phyloP scores from a whole-genome alignment of 2,888 invertebrate genomes.

The Candidula unifasciata region DNA sequence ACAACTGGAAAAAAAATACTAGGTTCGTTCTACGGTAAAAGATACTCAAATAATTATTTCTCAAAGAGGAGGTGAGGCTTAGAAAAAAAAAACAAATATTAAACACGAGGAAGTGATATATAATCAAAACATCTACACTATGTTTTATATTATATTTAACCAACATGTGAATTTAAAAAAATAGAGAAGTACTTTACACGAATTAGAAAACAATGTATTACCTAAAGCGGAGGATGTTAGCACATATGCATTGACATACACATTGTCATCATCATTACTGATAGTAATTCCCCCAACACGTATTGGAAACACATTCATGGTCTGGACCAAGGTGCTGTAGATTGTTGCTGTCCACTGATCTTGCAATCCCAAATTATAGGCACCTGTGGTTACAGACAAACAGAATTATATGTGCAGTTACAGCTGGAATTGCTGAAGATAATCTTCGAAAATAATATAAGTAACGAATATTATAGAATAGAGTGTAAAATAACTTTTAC shows the following conservation, averaged over 20 bases:
- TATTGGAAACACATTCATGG: slow-evolving; percentile 39
- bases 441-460: no score
- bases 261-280: slow-evolving; percentile 19
- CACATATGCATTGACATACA: slow-evolving; percentile 31
- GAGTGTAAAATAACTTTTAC: no score
- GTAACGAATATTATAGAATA: no score
- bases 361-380: background rate
- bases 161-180: background rate
- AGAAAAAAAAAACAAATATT: no score
- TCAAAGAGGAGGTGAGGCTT: no score
- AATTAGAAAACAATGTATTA: background rate
- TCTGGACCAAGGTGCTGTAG: slow-evolving; percentile 18
- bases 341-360: background rate
- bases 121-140: no score
- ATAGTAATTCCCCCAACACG: slow-evolving; percentile 31
- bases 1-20: no score
- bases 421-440: no score
- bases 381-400: slow-evolving; percentile 11
- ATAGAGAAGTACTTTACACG: background rate
- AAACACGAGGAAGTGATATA: no score
- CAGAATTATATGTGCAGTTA: background rate
- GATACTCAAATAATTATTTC: no score
- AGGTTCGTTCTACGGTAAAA: no score
- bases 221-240: slow-evolving; percentile 24
- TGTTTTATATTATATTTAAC: no score